Evolutionary conservation across 2,113 vertebrate genomes (phyloP).

Genomic region (Eupsittula cactorum): DNA sequence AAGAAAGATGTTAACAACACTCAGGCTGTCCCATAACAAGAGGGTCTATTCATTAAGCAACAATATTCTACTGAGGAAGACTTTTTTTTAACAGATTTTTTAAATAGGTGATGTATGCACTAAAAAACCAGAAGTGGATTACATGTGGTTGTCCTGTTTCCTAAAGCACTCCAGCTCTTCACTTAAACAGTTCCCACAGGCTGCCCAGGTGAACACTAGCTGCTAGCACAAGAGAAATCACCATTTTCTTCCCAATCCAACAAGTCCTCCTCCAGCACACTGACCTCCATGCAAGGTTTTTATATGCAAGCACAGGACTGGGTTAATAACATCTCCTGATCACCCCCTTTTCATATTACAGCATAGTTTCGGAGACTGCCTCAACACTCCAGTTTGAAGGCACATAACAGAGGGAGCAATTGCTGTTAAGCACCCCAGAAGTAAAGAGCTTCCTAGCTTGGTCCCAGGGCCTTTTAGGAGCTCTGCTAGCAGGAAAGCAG

Average conservation of each 20-base stretch:
- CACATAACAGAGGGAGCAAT: rapidly evolving
- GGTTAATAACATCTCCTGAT: not conserved
- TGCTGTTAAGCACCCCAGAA: not conserved
- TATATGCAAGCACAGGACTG: not conserved
- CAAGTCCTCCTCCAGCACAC: not conserved
- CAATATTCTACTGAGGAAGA: not conserved
- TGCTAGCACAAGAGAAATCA: not conserved
- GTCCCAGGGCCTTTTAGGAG: not conserved
- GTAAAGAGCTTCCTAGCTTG: not conserved
- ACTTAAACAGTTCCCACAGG: not conserved
- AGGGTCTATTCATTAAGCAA: not conserved
- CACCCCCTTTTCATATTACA: not conserved
- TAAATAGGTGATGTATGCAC: not conserved
- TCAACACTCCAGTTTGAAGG: not conserved
- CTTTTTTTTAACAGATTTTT: not conserved
- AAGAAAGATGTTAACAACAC: conserved; percentile 49
- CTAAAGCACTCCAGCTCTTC: not conserved
- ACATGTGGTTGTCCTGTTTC: not conserved
- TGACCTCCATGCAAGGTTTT: not conserved
- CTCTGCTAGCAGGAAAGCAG: not conserved
- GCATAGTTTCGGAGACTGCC: not conserved
- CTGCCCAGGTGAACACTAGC: not conserved
- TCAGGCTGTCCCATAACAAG: conserved; percentile 21
- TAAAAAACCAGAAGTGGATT: not conserved
- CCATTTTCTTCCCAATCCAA: not conserved